phyloP scores from a whole-genome alignment of 2,113 vertebrate genomes.

The Hylia prasina region DNA sequence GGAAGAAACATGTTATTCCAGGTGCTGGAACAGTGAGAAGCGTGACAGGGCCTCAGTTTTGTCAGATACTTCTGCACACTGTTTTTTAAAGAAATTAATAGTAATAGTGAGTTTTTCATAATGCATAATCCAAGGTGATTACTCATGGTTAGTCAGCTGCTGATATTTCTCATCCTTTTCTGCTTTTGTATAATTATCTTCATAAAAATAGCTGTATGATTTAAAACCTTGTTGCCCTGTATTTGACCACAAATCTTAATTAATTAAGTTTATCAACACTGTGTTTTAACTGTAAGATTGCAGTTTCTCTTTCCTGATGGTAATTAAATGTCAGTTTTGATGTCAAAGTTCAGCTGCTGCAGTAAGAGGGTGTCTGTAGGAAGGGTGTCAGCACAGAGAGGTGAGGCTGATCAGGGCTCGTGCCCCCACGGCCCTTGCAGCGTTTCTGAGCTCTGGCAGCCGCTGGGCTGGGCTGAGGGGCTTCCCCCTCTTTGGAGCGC shows the following conservation, averaged over 20 bases:
- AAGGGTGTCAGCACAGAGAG: background rate
- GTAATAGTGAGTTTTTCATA: background rate
- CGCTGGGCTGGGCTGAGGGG: background rate
- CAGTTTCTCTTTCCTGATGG: background rate
- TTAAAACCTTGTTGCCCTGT: background rate
- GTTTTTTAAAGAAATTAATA: background rate
- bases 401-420: fast-evolving
- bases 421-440: background rate
- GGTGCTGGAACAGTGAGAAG: background rate
- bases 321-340: background rate
- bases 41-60: background rate
- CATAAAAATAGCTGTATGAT: background rate
- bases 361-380: background rate
- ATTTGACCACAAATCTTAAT: background rate
- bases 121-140: background rate
- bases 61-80: background rate
- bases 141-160: slow-evolving; percentile 1
- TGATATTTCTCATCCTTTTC: background rate
- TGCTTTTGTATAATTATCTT: background rate
- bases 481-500: background rate
- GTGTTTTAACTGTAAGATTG: background rate
- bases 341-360: background rate
- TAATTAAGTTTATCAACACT: background rate
- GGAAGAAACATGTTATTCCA: background rate
- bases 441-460: background rate